These are phyloP conservation scores for Myzus persicae DNA, from an alignment of 1,140 invertebrate species.

Conservation along the genomic window DNA sequence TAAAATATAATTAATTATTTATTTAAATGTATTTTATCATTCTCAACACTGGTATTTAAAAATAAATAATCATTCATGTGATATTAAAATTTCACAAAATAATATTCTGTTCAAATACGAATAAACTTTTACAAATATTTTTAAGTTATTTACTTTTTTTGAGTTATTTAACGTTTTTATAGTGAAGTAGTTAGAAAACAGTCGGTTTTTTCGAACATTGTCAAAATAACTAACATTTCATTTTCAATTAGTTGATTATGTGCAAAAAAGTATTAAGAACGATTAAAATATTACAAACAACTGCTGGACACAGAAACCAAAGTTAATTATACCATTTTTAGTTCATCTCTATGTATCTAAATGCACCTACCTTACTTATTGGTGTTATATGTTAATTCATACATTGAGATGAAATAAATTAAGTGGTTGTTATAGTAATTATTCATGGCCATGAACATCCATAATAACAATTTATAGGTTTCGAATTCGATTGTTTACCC, in stretches of 20 bases:
- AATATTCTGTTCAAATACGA: not conserved
- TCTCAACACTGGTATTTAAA: no score
- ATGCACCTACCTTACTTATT: not conserved
- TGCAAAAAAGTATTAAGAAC: no score
- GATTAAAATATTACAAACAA: not conserved
- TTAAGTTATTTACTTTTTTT: not conserved
- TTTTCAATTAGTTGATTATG: no score
- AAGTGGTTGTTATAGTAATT: not conserved
- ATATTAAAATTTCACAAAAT: not conserved
- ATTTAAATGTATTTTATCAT: no score
- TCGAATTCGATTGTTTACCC: not conserved
- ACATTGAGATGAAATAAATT: not conserved
- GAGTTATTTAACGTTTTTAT: no score
- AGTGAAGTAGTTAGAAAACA: not conserved
- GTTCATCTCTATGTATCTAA: not conserved
- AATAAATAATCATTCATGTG: not conserved
- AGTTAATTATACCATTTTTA: not conserved
- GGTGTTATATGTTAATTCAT: not conserved
- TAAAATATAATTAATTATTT: no score
- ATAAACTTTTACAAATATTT: not conserved
- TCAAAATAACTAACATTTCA: no score
- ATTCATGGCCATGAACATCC: not conserved
- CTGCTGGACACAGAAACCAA: not conserved
- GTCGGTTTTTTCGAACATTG: not conserved
- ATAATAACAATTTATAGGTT: conserved; percentile 7